Percentiles rank a stretch among this genome's conserved stretches.
These are phyloP conservation scores for Microctonus brassicae DNA, from an alignment of 2,888 invertebrate genomes.

Conservation along the genomic window DNA sequence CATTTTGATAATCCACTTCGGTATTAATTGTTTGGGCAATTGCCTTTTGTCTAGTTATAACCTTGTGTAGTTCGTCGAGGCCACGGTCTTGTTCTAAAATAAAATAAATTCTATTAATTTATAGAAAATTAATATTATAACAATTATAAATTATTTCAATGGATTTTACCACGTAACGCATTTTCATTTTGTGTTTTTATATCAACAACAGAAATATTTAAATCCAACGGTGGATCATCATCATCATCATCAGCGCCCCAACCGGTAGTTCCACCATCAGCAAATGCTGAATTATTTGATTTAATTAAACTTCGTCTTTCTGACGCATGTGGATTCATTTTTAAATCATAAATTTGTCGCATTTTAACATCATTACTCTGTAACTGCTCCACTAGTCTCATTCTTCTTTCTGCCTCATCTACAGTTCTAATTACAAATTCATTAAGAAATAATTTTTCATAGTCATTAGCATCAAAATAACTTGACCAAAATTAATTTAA, in stretches of 20 bases:
- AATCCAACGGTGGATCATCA: constrained; percentile 69
- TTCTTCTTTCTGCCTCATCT: constrained; percentile 76
- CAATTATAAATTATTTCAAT: not conserved
- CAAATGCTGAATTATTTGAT: constrained; percentile 62
- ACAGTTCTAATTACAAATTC: constrained; percentile 70
- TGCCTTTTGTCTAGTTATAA: constrained; percentile 82
- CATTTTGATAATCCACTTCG: constrained; percentile 85
- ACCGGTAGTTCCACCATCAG: constrained; percentile 69
- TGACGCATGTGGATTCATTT: constrained; percentile 58
- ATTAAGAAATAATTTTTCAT: constrained; percentile 49
- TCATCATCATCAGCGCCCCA: constrained; percentile 69
- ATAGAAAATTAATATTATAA: not conserved
- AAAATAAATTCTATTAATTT: not conserved
- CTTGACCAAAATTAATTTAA: constrained; percentile 39
- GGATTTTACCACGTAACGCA: constrained; percentile 72
- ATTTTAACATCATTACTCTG: constrained; percentile 75
- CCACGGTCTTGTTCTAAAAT: constrained; percentile 82
- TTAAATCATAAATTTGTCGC: constrained; percentile 71
- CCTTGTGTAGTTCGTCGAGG: constrained; percentile 80
- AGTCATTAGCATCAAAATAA: not conserved
- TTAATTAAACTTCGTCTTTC: constrained; percentile 66
- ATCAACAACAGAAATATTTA: constrained; percentile 70
- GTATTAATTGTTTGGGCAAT: constrained; percentile 81
- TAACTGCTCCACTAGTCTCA: constrained; percentile 74
- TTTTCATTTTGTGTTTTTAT: constrained; percentile 74